phyloP scores from a whole-genome alignment of 2,888 invertebrate genomes.

The Frankliniella fusca region DNA sequence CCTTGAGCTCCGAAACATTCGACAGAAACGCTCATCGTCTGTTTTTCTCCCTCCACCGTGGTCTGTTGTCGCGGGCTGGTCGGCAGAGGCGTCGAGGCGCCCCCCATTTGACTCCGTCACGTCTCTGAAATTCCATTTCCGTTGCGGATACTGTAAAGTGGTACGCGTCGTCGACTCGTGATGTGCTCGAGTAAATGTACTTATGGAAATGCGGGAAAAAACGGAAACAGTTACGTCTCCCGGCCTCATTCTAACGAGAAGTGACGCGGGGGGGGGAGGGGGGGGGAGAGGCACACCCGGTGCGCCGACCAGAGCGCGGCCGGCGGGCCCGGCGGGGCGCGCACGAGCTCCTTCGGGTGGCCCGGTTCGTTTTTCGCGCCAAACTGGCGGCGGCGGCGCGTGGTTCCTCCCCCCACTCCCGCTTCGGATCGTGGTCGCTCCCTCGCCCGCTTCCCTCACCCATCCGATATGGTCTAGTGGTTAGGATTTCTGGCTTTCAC shows the following conservation, averaged over 20 bases:
- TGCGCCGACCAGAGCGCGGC: too few relatives aligned
- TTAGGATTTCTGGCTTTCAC: slow-evolving; percentile 59
- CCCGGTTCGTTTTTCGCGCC: not conserved
- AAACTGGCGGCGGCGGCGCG: not conserved
- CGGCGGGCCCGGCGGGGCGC: too few relatives aligned
- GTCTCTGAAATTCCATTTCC: not conserved
- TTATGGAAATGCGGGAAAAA: not conserved
- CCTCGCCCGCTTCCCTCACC: not conserved
- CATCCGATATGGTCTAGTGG: slow-evolving; percentile 56
- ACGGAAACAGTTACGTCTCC: too few relatives aligned
- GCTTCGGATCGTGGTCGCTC: not conserved
- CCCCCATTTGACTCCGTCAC: not conserved
- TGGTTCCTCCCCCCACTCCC: not conserved
- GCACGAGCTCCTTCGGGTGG: too few relatives aligned
- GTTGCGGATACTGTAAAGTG: not conserved
- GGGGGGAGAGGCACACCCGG: not conserved
- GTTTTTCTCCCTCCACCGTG: too few relatives aligned
- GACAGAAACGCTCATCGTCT: too few relatives aligned
- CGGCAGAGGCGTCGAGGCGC: not conserved
- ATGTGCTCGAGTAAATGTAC: not conserved
- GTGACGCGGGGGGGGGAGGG: not conserved
- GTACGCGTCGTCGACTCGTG: not conserved
- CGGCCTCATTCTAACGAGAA: too few relatives aligned
- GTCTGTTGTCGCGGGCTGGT: too few relatives aligned
- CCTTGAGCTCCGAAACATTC: not conserved